These are phyloP conservation scores for Macrotus californicus DNA, from an alignment of 2,113 vertebrate species.

Conservation along the genomic window DNA sequence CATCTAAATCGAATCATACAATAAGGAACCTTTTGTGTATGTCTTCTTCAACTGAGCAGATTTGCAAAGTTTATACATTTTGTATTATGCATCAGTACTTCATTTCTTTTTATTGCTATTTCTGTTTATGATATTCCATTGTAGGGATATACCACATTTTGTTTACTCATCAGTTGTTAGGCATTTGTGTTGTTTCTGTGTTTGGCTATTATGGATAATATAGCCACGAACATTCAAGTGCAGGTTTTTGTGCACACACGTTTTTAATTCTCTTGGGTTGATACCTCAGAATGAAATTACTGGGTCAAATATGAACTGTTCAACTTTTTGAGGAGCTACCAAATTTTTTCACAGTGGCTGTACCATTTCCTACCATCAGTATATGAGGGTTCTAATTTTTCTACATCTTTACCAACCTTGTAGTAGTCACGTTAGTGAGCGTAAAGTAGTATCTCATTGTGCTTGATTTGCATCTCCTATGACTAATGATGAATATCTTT, in stretches of 20 bases:
- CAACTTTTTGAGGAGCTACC: neutral
- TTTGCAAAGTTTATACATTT: neutral
- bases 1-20: neutral
- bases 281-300: neutral
- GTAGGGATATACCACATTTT: neutral
- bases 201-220: neutral
- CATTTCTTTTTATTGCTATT: slow-evolving; percentile 2
- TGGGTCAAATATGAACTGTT: neutral
- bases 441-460: neutral
- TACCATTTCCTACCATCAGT: neutral
- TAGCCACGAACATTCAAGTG: neutral
- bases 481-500: neutral
- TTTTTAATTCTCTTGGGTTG: neutral
- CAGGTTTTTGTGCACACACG: neutral
- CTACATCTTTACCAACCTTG: neutral
- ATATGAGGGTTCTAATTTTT: neutral
- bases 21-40: neutral
- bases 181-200: neutral
- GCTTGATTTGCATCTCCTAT: neutral
- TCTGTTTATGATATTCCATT: neutral
- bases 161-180: neutral
- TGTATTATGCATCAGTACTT: neutral
- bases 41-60: neutral
- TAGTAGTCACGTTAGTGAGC: neutral
- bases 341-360: neutral